A percentile compares a stretch with the other conserved stretches of the same genome.
Evolutionary conservation across 1,140 invertebrate species (phyloP).

Genomic region (Diachasmimorpha longicaudata): DNA sequence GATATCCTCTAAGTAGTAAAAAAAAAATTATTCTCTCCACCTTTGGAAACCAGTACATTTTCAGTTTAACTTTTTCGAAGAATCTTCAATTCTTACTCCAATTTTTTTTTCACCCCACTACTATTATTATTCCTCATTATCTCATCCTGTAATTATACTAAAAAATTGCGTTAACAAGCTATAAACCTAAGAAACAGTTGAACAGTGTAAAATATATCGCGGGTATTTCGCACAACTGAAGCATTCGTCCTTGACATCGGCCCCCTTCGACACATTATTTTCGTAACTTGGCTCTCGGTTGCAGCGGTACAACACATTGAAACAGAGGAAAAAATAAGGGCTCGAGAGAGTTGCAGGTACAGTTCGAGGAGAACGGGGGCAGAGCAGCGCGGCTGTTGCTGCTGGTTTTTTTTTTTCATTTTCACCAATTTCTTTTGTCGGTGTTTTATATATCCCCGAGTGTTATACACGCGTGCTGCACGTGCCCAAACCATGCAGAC

Average conservation of each 20-base stretch:
- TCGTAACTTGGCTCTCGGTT: slow-evolving; percentile 23
- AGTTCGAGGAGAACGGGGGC: slow-evolving; percentile 15
- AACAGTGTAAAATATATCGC: not conserved
- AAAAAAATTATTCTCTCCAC: too few species aligned
- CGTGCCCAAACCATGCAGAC: slow-evolving; percentile 49
- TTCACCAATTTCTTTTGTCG: slow-evolving; percentile 18
- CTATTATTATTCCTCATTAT: not conserved
- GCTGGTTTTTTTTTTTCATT: not conserved
- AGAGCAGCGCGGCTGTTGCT: not conserved
- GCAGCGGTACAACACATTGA: slow-evolving; percentile 18
- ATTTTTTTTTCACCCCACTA: not conserved
- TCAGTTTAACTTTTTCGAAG: too few species aligned
- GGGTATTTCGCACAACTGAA: not conserved
- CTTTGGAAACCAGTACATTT: too few species aligned
- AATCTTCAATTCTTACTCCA: too few species aligned
- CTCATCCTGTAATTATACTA: not conserved
- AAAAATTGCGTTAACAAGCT: not conserved
- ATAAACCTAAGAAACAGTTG: not conserved
- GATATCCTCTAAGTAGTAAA: too few species aligned
- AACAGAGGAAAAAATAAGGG: slow-evolving; percentile 35
- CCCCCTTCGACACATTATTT: slow-evolving; percentile 31
- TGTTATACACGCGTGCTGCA: slow-evolving; percentile 56
- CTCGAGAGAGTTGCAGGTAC: slow-evolving; percentile 1
- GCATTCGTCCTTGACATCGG: slow-evolving; percentile 26
- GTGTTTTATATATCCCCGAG: slow-evolving; percentile 15